Evolutionary conservation across 2,888 invertebrate genomes (phyloP), one percentile per base, ranked within the genome.

Genomic region (Stenolophus ochropezus): DNA sequence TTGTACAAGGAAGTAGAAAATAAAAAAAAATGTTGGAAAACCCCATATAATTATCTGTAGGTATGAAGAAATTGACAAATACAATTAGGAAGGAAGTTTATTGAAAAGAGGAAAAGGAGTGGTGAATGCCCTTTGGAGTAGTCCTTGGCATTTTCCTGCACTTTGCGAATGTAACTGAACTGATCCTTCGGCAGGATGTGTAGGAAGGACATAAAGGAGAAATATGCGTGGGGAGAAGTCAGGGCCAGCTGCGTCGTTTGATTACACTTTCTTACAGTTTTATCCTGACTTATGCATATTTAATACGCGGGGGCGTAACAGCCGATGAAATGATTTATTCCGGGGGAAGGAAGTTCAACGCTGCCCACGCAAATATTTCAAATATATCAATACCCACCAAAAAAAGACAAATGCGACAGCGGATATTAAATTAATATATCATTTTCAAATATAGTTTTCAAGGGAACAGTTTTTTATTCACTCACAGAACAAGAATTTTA

Each of bases 271-370:
- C 71, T 42, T 33, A 20, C 33, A 71, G 71, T 71, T 69, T 69
- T 69, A 69, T 69, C 69, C 33, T 69, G 69, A 69, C 69, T 69
- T 71, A 71, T 71, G 71, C 71, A 71, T 71, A 71, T 71, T 71
- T 71, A 71, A 71, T 71, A 71, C 42, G 71, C 6, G 11, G 16
- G 71, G 20, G 21, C 6, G 42, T 18, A 51, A 18, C 51, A 21
- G 42, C 71, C 71, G 71, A 71, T 71, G 71, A 71, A 42, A 71
- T 71, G 71, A 71, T 71, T 71, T 71, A 71, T 71, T 6, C 42
- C 33, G 18, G 71, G 71, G 61, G n/a, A 25, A n/a, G 23, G 61
- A 56, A 56, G 21, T 56, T 56, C 11, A 56, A 11, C 20, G 56
- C 56, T 11, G 56, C 21, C 33, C 0, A 42, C 6, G 33, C 33